These are phyloP conservation scores for Automeris io DNA, from an alignment of 2,888 invertebrate genomes.

Conservation along the genomic window DNA sequence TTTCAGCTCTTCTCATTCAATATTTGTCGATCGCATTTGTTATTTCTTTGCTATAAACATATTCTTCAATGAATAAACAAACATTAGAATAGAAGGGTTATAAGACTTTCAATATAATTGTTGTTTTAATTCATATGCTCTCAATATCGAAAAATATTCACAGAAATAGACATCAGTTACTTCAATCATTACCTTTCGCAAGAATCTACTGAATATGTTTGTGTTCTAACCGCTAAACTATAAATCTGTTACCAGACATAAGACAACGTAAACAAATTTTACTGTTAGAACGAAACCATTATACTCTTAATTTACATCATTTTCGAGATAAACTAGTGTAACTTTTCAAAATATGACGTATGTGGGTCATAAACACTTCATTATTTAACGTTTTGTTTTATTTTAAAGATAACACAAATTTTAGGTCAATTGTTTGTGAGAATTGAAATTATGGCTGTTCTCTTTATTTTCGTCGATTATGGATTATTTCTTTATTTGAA, in stretches of 20 bases:
- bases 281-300: not conserved
- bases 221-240: no score
- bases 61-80: no score
- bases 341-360: conserved; percentile 21
- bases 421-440: not conserved
- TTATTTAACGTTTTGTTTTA: not conserved
- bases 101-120: no score
- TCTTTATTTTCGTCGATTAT: not conserved
- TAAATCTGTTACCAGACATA: not conserved
- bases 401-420: not conserved
- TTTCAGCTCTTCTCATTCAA: no score
- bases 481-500: not conserved
- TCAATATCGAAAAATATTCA: no score
- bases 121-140: no score
- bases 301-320: not conserved
- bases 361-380: conserved; percentile 14
- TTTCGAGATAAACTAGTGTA: conserved; percentile 10
- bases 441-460: not conserved
- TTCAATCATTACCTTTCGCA: no score
- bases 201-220: not conserved
- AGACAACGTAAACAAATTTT: conserved; percentile 1
- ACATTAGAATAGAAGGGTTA: no score
- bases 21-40: no score
- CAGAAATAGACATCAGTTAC: no score
- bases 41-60: no score